Percentiles rank a stretch among this genome's conserved stretches.
These are phyloP conservation scores for Meandrusa payeni DNA, from an alignment of 2,888 invertebrate genomes.

Conservation along the genomic window DNA sequence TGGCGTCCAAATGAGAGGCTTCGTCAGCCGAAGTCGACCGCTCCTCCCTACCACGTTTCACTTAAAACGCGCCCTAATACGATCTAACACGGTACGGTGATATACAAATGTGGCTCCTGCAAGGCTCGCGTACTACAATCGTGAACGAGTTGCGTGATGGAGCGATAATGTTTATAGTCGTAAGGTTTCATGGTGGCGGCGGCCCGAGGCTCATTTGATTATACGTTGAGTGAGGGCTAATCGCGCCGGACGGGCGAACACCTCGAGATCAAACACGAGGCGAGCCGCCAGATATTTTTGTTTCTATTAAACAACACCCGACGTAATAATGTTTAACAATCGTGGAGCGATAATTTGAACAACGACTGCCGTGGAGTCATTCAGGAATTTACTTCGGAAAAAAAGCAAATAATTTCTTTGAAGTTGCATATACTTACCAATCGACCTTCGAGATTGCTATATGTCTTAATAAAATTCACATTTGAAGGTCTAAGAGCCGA, in stretches of 20 bases:
- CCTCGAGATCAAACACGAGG: conserved; percentile 81
- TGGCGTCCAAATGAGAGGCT: conserved; percentile 80
- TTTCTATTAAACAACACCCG: conserved; percentile 82
- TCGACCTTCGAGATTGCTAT: too few relatives aligned
- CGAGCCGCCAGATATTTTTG: conserved; percentile 81
- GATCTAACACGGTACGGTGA: conserved; percentile 5
- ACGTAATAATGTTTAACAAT: conserved; percentile 82
- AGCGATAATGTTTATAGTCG: conserved; percentile 30
- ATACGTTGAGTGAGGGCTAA: conserved; percentile 80
- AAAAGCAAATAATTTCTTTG: too few relatives aligned
- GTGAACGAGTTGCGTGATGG: conserved; percentile 37
- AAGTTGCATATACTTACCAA: too few relatives aligned
- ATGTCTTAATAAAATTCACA: too few relatives aligned
- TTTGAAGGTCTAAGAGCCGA: too few relatives aligned
- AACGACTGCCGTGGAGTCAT: conserved; percentile 44
- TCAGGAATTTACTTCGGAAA: too few relatives aligned
- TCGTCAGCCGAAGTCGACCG: conserved; percentile 68
- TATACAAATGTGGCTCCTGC: conserved; percentile 33
- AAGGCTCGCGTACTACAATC: not conserved
- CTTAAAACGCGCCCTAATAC: conserved; percentile 45
- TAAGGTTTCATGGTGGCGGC: conserved; percentile 41
- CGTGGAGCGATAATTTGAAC: conserved; percentile 79
- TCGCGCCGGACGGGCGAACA: conserved; percentile 80
- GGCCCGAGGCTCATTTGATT: conserved; percentile 78
- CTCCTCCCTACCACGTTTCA: conserved; percentile 56